Base-by-base conservation (phyloP, 2,113 vertebrate species). In the Platysteira castanea region DNA sequence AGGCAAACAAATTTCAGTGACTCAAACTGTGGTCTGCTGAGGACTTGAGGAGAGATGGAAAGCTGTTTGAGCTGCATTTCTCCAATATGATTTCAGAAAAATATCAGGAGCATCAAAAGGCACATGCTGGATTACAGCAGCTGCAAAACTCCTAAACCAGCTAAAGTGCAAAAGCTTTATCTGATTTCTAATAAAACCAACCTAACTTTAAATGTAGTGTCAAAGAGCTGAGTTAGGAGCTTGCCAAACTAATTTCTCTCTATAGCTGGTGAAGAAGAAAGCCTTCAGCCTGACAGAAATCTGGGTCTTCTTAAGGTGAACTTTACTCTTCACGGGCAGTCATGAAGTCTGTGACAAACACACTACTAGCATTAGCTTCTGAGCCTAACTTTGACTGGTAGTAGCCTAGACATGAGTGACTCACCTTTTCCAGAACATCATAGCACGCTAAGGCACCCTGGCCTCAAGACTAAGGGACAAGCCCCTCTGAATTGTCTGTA, bases 381-480 rank as follows among this genome's bases (percentile, higher is more conserved):
- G 57, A 68, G 41, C 37, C 17, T 26, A 22, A 53, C 11, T 71
- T 52, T 18, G 28, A 16, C 27, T 11, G 3, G 20, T 26, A 53
- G 5, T 8, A 79, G 59, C 44, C 39, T 4, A 31, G 42, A 23
- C 28, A 22, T 2, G 24, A 49, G 27, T 1, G 3, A 44, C 27
- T 47, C 23, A 28, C 13, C 16, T 60, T 44, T 46, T 49, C 28
- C 24, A 31, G 52, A 71, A 13, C 8, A 42, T 5, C 17, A 30
- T 0, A 7, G 22, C 37, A 56, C 0, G 0, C 19, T 33, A 33
- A 2, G 6, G 33, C 33, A 70, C 11, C 31, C 52, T 0, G 0
- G 15, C 10, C 47, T 42, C 53, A 15, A 44, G 44, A 52, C 15
- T 20, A 21, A 41, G 21, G 17, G 11, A 74, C 16, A 78, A 87